Evolutionary conservation across 2,113 vertebrate genomes (phyloP).

Genomic region (Jaculus jaculus): DNA sequence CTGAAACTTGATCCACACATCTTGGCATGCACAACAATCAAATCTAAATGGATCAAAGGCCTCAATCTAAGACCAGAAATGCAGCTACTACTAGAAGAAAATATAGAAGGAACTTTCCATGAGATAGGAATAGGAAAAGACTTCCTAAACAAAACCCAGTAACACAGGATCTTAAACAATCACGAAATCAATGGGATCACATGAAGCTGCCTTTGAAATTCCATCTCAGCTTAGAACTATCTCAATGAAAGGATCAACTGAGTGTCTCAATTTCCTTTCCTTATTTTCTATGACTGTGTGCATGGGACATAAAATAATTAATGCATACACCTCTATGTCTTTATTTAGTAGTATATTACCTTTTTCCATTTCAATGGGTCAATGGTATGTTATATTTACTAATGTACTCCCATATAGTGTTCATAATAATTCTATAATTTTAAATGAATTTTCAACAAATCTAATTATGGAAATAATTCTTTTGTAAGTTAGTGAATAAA

Average conservation of each 20-base stretch:
- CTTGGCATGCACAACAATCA: too few species aligned
- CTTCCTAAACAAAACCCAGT: too few species aligned
- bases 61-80: too few species aligned
- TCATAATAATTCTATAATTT: background rate
- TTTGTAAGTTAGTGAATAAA: conserved; percentile 29
- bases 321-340: background rate
- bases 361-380: background rate
- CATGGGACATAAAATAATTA: conserved; percentile 17
- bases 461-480: background rate
- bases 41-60: too few species aligned
- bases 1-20: too few species aligned
- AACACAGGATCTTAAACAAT: too few species aligned
- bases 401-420: background rate
- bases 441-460: background rate
- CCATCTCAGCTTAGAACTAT: background rate
- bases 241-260: background rate
- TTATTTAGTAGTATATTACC: background rate
- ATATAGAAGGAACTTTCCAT: too few species aligned
- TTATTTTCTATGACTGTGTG: background rate
- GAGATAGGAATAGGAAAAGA: too few species aligned
- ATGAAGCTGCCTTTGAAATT: background rate
- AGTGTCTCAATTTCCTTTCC: background rate
- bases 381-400: background rate
- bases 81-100: too few species aligned
- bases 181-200: too few species aligned